Evolutionary conservation across 2,888 invertebrate species (phyloP).

Genomic region (Physocephala rufipes): DNA sequence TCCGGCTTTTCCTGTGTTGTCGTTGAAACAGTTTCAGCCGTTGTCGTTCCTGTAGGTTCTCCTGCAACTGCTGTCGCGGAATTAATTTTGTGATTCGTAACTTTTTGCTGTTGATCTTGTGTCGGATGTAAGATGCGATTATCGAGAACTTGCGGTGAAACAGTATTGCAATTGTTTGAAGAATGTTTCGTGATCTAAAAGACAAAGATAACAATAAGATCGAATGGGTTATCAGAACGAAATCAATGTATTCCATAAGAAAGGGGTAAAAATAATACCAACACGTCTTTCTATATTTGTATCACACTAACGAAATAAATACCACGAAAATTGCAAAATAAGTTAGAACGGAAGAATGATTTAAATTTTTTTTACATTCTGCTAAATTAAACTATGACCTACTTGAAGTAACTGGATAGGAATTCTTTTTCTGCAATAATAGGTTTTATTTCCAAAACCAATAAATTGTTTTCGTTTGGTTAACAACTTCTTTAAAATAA

Average conservation of each 20-base stretch:
- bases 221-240: slow-evolving; percentile 5
- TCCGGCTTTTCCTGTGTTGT: too few relatives aligned
- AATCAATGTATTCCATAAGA: neutral
- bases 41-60: slow-evolving; percentile 37
- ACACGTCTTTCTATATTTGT: too few relatives aligned
- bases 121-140: slow-evolving; percentile 76
- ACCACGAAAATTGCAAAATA: too few relatives aligned
- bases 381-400: too few relatives aligned
- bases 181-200: slow-evolving; percentile 63
- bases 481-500: too few relatives aligned
- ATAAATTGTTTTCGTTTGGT: too few relatives aligned
- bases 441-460: too few relatives aligned
- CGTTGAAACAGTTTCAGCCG: slow-evolving; percentile 39
- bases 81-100: slow-evolving; percentile 30
- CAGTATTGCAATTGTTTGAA: slow-evolving; percentile 63
- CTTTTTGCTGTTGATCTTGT: slow-evolving; percentile 64
- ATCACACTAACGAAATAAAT: too few relatives aligned
- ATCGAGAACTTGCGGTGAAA: slow-evolving; percentile 68
- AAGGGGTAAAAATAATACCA: neutral
- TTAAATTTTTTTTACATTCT: too few relatives aligned
- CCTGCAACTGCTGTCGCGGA: slow-evolving; percentile 42
- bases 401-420: too few relatives aligned
- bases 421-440: too few relatives aligned
- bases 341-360: too few relatives aligned
- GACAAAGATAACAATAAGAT: slow-evolving; percentile 40